These are phyloP conservation scores for Motacilla alba DNA, from an alignment of 2,113 vertebrate species.

Conservation along the genomic window DNA sequence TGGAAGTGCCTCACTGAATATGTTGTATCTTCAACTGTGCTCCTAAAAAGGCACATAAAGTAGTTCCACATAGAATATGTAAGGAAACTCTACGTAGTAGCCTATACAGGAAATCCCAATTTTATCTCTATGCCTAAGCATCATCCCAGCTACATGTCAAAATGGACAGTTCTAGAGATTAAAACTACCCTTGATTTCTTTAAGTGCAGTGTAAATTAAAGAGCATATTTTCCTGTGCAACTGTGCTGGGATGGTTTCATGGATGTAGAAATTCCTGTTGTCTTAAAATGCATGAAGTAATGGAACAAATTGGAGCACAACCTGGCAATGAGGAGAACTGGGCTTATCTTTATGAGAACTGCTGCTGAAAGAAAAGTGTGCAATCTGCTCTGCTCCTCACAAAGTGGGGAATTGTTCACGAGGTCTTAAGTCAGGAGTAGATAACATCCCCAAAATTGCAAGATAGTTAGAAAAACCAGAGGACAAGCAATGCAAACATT, in stretches of 20 bases:
- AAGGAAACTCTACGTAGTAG: neutral
- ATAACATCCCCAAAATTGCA: neutral
- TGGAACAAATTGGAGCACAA: neutral
- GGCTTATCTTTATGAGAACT: neutral
- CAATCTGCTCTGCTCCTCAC: neutral
- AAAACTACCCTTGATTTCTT: neutral
- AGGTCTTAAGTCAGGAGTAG: neutral
- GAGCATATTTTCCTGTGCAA: neutral
- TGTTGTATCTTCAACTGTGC: neutral
- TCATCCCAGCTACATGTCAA: neutral
- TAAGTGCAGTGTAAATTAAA: neutral
- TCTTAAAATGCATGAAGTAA: neutral
- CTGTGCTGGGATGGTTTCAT: neutral
- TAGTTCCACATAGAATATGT: neutral
- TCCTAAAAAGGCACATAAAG: neutral
- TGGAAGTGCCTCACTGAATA: neutral
- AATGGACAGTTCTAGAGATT: neutral
- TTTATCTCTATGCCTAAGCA: neutral
- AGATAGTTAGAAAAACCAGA: neutral
- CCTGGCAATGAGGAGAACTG: neutral
- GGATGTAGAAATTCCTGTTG: neutral
- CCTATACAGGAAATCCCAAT: rapidly evolving
- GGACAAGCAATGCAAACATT: neutral
- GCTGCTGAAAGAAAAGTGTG: neutral
- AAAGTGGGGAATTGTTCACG: neutral